Base-by-base conservation (phyloP, 2,888 invertebrate species). In the Xanthorhoe designata region DNA sequence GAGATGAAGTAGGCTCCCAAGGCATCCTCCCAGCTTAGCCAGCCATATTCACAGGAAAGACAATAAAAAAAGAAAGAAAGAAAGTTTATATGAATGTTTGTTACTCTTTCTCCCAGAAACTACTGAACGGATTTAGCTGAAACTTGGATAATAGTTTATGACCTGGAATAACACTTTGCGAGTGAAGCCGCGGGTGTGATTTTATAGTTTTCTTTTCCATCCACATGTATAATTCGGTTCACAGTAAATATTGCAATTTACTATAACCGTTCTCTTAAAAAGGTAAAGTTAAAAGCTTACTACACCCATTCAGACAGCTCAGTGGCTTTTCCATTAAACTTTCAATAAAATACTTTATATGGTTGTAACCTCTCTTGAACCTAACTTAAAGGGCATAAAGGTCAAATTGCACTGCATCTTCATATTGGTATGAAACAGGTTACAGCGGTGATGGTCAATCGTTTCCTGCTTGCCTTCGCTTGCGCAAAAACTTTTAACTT, bases 381-480 rank as follows among this genome's bases (percentile, higher is more conserved):
- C 38, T 47, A 69, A 62, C 61, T 56, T 9, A 10, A 42, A 56
- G 61, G 19, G 24, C 24, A 32, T 62, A 69, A 69, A 66, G 72
- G 61, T 66, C 64, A 67, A 49, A 63, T 59, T 72, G 32, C 57
- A 60, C 45, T 61, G 19, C 61, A 64, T 70, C 61, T 57, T 66
- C 17, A 49, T 38, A 50, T 18, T 56, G 52, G 35, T 50, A 51
- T 52, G 60, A 29, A 64, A 69, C 61, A 49, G 66, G 67, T 69
- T 58, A 57, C 45, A 13, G 53, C 53, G 35, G 51, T 64, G 59
- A 53, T 19, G 64, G 53, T 66, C 60, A 61, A 60, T 64, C 61
- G 70, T 66, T 73, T 74, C 74, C 71, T 69, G 74, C 24, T 74
- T 29, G 49, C 71, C 67, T 74, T 71, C 71, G 60, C 47, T 29